Evolutionary conservation across 2,888 invertebrate genomes (phyloP).

Genomic region (Drosophila siamana): DNA sequence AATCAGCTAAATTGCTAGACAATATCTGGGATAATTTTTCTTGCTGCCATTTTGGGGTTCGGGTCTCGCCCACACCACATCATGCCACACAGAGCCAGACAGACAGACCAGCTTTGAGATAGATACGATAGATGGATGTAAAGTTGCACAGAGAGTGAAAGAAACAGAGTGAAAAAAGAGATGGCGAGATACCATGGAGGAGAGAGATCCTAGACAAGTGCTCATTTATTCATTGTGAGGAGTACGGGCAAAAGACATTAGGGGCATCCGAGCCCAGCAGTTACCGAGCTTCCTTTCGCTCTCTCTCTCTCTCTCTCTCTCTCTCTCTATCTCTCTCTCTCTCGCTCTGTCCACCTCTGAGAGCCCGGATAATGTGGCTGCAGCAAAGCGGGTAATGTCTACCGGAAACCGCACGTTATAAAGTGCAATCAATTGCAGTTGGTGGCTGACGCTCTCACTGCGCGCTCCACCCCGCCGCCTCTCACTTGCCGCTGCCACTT

Average conservation of each 20-base stretch:
- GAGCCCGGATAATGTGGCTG: slow-evolving; percentile 62
- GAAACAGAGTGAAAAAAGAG: too few relatives aligned
- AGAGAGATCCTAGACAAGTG: slow-evolving; percentile 67
- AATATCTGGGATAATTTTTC: slow-evolving; percentile 81
- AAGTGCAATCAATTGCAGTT: slow-evolving; percentile 82
- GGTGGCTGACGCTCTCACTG: slow-evolving; percentile 39
- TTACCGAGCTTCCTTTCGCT: slow-evolving; percentile 26
- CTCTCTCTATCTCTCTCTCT: background rate
- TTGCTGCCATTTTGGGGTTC: slow-evolving; percentile 75
- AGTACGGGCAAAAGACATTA: slow-evolving; percentile 73
- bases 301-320: background rate
- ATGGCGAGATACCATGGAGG: too few relatives aligned
- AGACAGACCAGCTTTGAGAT: too few relatives aligned
- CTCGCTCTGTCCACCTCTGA: slow-evolving; percentile 21
- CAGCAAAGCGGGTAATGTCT: slow-evolving; percentile 78
- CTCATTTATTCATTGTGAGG: slow-evolving; percentile 76
- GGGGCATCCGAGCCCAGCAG: slow-evolving; percentile 56
- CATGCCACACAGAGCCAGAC: slow-evolving; percentile 15
- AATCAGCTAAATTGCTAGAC: slow-evolving; percentile 82
- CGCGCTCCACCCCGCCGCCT: too few relatives aligned
- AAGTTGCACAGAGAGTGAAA: background rate
- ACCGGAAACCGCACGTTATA: slow-evolving; percentile 82
- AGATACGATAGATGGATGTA: background rate
- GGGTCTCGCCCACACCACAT: slow-evolving; percentile 31
- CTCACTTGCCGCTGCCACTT: too few relatives aligned